Evolutionary conservation across 2,113 vertebrate species (phyloP).

Genomic region (Rana temporaria): DNA sequence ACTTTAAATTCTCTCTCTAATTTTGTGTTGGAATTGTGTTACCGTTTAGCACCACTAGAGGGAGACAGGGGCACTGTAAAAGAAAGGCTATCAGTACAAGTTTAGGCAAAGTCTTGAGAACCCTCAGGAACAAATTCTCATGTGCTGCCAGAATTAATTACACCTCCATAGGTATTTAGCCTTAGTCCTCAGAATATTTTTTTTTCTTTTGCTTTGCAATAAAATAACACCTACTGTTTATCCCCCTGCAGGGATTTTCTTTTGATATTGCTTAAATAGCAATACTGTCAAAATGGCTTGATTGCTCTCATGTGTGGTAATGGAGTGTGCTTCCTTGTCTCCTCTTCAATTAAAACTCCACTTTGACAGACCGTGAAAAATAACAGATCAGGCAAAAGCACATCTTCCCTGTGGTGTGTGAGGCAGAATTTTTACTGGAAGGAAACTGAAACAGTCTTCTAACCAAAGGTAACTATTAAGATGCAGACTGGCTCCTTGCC

Average conservation of each 20-base stretch:
- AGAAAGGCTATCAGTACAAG: neutral
- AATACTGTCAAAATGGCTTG: conserved; percentile 16
- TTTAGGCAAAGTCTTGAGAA: neutral
- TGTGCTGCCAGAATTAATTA: conserved; percentile 14
- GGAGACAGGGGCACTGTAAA: neutral
- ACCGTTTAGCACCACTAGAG: conserved; percentile 6
- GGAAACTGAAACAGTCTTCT: no score
- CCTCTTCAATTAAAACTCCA: neutral
- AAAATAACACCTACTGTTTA: neutral
- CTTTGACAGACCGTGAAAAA: neutral
- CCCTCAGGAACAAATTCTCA: neutral
- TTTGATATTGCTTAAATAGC: conserved; percentile 25
- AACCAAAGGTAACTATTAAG: no score
- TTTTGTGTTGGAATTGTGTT: neutral
- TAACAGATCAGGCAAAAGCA: neutral
- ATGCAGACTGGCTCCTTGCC: no score
- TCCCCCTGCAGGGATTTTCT: conserved; percentile 1
- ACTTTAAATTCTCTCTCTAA: no score
- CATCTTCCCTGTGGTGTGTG: neutral
- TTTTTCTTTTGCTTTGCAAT: neutral
- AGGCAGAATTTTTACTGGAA: neutral
- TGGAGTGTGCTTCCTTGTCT: conserved; percentile 10
- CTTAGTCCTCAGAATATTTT: neutral
- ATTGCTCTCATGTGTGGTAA: conserved; percentile 34
- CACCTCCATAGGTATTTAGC: conserved; percentile 19